A percentile compares a stretch with the other conserved stretches of the same genome.
phyloP scores from a whole-genome alignment of 2,797 vertebrate genomes.

The Poeciliopsis turneri region DNA sequence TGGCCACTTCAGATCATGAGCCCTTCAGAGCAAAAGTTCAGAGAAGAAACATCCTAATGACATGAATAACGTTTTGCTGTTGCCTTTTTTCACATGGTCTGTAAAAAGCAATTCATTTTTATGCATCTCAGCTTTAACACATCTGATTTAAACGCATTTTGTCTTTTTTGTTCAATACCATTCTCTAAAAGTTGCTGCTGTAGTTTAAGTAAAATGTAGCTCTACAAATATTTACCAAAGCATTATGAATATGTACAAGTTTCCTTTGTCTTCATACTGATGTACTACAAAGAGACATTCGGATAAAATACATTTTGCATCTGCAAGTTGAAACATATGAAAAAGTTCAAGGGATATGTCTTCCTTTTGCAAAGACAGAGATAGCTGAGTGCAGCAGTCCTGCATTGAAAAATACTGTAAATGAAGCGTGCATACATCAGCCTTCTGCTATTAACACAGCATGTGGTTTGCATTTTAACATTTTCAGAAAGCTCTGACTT shows the following conservation, averaged over 20 bases:
- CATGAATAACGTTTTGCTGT: not conserved
- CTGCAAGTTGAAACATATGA: not conserved
- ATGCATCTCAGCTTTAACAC: not conserved
- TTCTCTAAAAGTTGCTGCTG: not conserved
- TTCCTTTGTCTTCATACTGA: too few species aligned
- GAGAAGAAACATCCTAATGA: not conserved
- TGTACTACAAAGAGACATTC: too few species aligned
- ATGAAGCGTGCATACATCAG: not conserved
- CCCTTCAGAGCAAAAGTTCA: not conserved
- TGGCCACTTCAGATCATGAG: not conserved
- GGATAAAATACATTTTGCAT: not conserved
- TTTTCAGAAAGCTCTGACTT: constrained; percentile 15
- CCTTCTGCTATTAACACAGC: not conserved
- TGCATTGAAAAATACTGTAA: not conserved
- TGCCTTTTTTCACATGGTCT: not conserved
- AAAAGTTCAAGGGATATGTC: not conserved
- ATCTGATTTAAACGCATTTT: not conserved
- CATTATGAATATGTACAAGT: too few species aligned
- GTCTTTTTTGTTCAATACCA: not conserved
- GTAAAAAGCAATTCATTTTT: not conserved
- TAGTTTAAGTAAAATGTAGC: too few species aligned
- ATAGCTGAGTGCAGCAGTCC: not conserved
- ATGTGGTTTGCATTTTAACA: not conserved
- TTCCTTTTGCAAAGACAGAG: not conserved
- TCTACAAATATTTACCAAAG: too few species aligned